A percentile compares a stretch with the other conserved stretches of the same genome.
phyloP scores from a whole-genome alignment of 2,113 vertebrate species.

The Semnornis frantzii region DNA sequence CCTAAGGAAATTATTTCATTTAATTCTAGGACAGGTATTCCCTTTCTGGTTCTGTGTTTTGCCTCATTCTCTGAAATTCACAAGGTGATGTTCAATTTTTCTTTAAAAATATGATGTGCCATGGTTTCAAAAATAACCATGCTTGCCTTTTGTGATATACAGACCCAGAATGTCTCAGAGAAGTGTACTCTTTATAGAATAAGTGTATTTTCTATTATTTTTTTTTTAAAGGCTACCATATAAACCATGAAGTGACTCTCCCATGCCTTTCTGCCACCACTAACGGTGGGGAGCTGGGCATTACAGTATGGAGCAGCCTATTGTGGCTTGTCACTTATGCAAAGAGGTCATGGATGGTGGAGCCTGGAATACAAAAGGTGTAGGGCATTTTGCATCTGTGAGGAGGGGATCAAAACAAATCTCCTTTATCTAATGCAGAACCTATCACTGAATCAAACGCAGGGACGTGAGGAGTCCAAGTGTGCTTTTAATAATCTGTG shows the following conservation, averaged over 20 bases:
- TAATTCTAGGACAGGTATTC: neutral
- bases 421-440: slow-evolving; percentile 60
- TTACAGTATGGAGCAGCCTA: neutral
- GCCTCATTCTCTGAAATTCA: neutral
- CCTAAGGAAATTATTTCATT: neutral
- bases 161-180: neutral
- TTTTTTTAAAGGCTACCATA: neutral
- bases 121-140: neutral
- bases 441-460: slow-evolving; percentile 15
- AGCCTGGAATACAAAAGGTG: slow-evolving; percentile 30
- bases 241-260: neutral
- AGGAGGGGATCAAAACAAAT: slow-evolving; percentile 48
- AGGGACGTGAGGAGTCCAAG: slow-evolving; percentile 36
- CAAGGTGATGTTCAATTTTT: neutral
- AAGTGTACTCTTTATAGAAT: neutral
- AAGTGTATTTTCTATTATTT: neutral
- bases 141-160: neutral
- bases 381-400: neutral
- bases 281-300: neutral
- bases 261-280: neutral
- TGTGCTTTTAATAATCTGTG: slow-evolving; percentile 68
- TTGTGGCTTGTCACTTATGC: neutral
- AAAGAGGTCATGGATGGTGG: slow-evolving; percentile 3
- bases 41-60: neutral
- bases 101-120: neutral